phyloP scores from a whole-genome alignment of 2,888 invertebrate genomes.

The Hirtodrosophila duncani region DNA sequence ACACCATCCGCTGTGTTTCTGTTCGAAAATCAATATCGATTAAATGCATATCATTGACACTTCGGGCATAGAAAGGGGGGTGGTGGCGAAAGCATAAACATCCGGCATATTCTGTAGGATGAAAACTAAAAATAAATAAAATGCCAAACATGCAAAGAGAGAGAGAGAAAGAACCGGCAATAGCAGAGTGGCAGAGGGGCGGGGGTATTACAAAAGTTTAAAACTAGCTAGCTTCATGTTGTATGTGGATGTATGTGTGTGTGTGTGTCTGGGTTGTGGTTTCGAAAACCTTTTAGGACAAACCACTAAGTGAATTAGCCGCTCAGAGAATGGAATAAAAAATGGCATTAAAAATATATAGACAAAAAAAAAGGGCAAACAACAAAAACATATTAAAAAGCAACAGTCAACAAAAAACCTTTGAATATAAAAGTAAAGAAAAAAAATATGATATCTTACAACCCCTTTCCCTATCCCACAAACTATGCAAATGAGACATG shows the following conservation, averaged over 20 bases:
- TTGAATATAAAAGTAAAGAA: not conserved
- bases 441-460: not conserved
- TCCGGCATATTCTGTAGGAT: too few species aligned
- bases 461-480: constrained; percentile 6
- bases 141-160: too few species aligned
- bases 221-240: not conserved
- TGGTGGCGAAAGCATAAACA: constrained; percentile 6
- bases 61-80: constrained; percentile 1
- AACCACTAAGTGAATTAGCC: constrained; percentile 18
- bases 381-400: constrained; percentile 17
- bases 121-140: constrained; percentile 26
- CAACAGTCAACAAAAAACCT: constrained; percentile 15
- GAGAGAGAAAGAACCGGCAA: too few species aligned
- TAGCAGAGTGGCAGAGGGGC: too few species aligned
- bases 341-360: constrained; percentile 9
- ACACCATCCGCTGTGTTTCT: too few species aligned
- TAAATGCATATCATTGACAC: constrained; percentile 30
- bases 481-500: constrained; percentile 44
- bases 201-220: too few species aligned
- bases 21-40: constrained; percentile 23
- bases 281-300: constrained; percentile 22
- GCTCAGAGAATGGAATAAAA: constrained; percentile 2
- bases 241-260: not conserved
- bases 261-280: constrained; percentile 17
- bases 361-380: constrained; percentile 14